A percentile compares a stretch with the other conserved stretches of the same genome.
Evolutionary conservation across 2,888 invertebrate genomes (phyloP).

Genomic region (Drosophila conformis): DNA sequence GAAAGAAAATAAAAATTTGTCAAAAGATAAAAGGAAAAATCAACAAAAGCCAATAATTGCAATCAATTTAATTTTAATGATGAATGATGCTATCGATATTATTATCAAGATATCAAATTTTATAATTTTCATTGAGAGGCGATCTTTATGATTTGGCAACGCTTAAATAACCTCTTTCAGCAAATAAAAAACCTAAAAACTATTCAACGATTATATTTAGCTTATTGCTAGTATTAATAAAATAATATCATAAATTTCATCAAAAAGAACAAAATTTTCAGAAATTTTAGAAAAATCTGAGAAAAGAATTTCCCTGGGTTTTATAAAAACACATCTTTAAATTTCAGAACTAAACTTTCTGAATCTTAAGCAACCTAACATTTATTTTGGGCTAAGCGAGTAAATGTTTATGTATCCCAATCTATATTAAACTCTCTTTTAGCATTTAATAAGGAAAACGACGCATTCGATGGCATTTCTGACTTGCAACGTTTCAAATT

Average conservation of each 20-base stretch:
- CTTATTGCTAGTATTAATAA: background rate
- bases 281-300: too few relatives aligned
- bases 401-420: background rate
- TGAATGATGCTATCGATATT: slow-evolving; percentile 1
- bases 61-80: slow-evolving; percentile 10
- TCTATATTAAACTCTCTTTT: too few relatives aligned
- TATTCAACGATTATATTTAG: background rate
- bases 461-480: background rate
- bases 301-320: background rate
- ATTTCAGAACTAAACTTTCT: background rate
- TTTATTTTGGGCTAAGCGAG: too few relatives aligned
- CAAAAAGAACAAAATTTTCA: background rate
- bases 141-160: background rate
- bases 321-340: background rate
- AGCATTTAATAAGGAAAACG: background rate
- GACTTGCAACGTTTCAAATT: background rate
- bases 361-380: background rate
- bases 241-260: background rate
- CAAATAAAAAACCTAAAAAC: background rate
- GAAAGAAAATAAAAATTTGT: background rate
- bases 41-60: slow-evolving; percentile 1
- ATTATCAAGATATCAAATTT: background rate
- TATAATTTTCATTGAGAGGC: background rate
- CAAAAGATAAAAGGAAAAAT: slow-evolving; percentile 29
- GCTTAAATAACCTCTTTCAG: too few relatives aligned